Conservation (phyloP, 1,140 invertebrate species). For the Pararge aegeria region DNA sequence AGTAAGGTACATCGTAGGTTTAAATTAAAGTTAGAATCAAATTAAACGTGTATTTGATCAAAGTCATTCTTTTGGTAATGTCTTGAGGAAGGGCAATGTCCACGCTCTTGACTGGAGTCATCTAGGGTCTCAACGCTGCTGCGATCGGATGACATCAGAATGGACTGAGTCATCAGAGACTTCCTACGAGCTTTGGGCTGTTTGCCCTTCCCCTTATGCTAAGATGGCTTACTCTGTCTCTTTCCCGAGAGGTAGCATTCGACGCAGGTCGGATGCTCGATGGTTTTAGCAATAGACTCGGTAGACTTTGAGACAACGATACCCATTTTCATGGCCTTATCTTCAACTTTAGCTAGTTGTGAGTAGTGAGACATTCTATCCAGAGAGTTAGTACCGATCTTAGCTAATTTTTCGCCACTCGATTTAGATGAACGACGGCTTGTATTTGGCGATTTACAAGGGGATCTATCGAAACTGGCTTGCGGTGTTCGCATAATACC, state of each 20-base stretch:
- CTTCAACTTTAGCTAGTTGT: slow-evolving; percentile 72
- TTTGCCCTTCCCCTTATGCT: slow-evolving; percentile 81
- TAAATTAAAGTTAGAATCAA: slow-evolving; percentile 16
- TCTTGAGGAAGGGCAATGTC: slow-evolving; percentile 44
- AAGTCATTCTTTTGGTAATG: slow-evolving; percentile 50
- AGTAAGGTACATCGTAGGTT: slow-evolving; percentile 20
- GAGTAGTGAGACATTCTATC: slow-evolving; percentile 76
- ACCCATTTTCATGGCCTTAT: slow-evolving; percentile 77
- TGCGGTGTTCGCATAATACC: slow-evolving; percentile 77
- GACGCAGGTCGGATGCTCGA: slow-evolving; percentile 84
- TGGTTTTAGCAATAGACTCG: slow-evolving; percentile 77
- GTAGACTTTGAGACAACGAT: slow-evolving; percentile 78
- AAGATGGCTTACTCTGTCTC: slow-evolving; percentile 81
- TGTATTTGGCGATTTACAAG: slow-evolving; percentile 71
- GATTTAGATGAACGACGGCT: slow-evolving; percentile 70
- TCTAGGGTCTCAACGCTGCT: slow-evolving; percentile 75
- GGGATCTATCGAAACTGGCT: slow-evolving; percentile 73
- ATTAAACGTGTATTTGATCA: slow-evolving; percentile 73
- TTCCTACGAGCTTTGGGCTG: slow-evolving; percentile 76
- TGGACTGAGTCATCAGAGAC: slow-evolving; percentile 55
- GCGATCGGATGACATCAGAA: slow-evolving; percentile 66
- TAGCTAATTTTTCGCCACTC: slow-evolving; percentile 71
- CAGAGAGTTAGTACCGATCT: slow-evolving; percentile 74
- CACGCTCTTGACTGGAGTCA: slow-evolving; percentile 47
- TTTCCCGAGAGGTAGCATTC: slow-evolving; percentile 83